phyloP scores from a whole-genome alignment of 2,888 invertebrate genomes.

The Ichneumon xanthorius region DNA sequence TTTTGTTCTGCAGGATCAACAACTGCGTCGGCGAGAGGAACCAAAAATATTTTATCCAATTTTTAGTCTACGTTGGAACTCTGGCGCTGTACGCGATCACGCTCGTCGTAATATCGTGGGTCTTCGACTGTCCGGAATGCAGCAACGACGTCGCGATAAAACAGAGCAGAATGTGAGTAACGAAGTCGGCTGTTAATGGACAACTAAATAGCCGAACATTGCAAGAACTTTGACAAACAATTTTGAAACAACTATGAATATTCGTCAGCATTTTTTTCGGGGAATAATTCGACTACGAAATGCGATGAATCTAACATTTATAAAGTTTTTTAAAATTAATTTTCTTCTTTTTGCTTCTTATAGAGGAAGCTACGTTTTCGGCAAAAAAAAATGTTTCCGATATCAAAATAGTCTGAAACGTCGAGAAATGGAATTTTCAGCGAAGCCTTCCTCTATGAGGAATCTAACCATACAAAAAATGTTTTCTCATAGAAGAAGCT shows the following conservation, averaged over 20 bases:
- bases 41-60: slow-evolving; percentile 96
- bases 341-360: slow-evolving; percentile 25
- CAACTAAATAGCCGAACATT: neutral
- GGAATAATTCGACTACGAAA: too few species aligned
- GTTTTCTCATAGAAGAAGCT: too few species aligned
- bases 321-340: slow-evolving; percentile 20
- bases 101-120: slow-evolving; percentile 91
- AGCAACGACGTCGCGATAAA: slow-evolving; percentile 88
- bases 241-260: too few species aligned
- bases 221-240: too few species aligned
- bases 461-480: too few species aligned
- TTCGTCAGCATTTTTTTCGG: too few species aligned
- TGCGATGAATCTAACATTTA: neutral
- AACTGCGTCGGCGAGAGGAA: slow-evolving; percentile 97
- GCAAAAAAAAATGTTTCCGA: neutral
- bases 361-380: neutral
- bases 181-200: slow-evolving; percentile 50
- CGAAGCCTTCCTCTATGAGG: too few species aligned
- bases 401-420: too few species aligned
- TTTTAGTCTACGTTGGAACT: slow-evolving; percentile 92
- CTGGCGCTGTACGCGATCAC: slow-evolving; percentile 89
- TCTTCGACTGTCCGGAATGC: slow-evolving; percentile 89
- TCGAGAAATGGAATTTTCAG: too few species aligned
- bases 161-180: slow-evolving; percentile 91
- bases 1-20: slow-evolving; percentile 88